These are phyloP conservation scores for Leptarthrus brevirostris DNA, from an alignment of 2,888 invertebrate genomes.

Conservation along the genomic window DNA sequence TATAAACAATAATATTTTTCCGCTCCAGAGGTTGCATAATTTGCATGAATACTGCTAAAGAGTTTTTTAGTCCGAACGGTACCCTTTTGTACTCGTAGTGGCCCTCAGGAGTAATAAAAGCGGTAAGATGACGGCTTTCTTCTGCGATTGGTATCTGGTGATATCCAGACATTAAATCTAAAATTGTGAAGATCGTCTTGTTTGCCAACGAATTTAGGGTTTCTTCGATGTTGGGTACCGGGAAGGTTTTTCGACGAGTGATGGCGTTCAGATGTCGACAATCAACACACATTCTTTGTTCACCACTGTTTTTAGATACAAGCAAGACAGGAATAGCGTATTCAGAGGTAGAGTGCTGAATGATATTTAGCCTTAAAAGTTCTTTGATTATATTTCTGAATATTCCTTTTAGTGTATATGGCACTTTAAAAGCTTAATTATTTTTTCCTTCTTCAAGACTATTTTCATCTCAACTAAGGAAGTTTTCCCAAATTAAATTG, in stretches of 20 bases:
- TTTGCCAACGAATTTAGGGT: slow-evolving; percentile 29
- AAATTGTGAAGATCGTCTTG: slow-evolving; percentile 16
- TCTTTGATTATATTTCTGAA: slow-evolving; percentile 53
- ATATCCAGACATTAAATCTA: slow-evolving; percentile 47
- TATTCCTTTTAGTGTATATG: background rate
- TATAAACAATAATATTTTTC: background rate
- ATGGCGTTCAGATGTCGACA: slow-evolving; percentile 58
- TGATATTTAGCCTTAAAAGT: slow-evolving; percentile 56
- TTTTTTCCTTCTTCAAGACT: background rate
- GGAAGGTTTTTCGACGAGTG: slow-evolving; percentile 54
- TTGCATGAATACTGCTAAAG: slow-evolving; percentile 55
- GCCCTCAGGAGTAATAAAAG: slow-evolving; percentile 58
- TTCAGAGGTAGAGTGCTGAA: slow-evolving; percentile 58
- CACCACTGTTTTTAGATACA: slow-evolving; percentile 58
- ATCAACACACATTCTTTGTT: slow-evolving; percentile 58
- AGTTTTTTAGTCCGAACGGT: slow-evolving; percentile 58
- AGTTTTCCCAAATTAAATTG: background rate
- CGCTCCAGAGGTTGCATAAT: background rate
- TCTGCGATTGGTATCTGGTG: slow-evolving; percentile 42
- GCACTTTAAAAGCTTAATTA: background rate
- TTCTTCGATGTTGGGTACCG: slow-evolving; percentile 57
- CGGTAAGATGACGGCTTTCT: slow-evolving; percentile 51
- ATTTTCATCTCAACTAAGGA: background rate
- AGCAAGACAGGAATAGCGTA: slow-evolving; percentile 58
- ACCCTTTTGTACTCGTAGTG: slow-evolving; percentile 58